phyloP scores from a whole-genome alignment of 2,888 invertebrate species.

The Ecliptopera silaceata region DNA sequence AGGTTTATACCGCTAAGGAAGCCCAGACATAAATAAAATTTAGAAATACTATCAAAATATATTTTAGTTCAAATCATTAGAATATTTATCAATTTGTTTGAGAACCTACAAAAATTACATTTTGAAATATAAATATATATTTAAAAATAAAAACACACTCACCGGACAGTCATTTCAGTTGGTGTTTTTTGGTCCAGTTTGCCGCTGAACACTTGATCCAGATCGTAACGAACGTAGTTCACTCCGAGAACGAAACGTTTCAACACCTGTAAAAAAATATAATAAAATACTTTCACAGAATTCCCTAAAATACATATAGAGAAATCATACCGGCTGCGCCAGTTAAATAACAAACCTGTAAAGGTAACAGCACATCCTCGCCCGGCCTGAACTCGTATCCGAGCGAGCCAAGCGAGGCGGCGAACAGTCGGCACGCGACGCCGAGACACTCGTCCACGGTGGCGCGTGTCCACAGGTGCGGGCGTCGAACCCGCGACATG shows the following conservation, averaged over 20 bases:
- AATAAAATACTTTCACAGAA: too few species aligned
- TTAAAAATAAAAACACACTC: too few species aligned
- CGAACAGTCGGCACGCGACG: constrained; percentile 77
- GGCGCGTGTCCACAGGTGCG: constrained; percentile 83
- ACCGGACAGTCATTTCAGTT: constrained; percentile 68
- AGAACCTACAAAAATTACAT: too few species aligned
- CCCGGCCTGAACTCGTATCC: constrained; percentile 82
- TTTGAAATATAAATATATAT: too few species aligned
- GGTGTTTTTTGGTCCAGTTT: constrained; percentile 74
- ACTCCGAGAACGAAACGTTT: constrained; percentile 69
- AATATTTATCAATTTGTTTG: too few species aligned
- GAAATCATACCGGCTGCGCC: neutral
- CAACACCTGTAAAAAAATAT: constrained; percentile 54
- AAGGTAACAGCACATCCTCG: constrained; percentile 78
- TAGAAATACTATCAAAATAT: too few species aligned
- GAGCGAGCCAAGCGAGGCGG: constrained; percentile 73
- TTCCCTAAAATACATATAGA: too few species aligned
- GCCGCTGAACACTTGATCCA: constrained; percentile 74
- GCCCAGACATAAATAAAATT: too few species aligned
- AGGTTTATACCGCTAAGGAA: too few species aligned
- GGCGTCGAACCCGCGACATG: constrained; percentile 83
- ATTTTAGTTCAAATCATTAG: too few species aligned
- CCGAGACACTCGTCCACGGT: constrained; percentile 79
- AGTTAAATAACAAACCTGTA: constrained; percentile 46
- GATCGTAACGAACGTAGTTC: constrained; percentile 69